A percentile compares a stretch with the other conserved stretches of the same genome.
Conservation (phyloP, 2,888 invertebrate genomes). For the Polymixis lichenea region DNA sequence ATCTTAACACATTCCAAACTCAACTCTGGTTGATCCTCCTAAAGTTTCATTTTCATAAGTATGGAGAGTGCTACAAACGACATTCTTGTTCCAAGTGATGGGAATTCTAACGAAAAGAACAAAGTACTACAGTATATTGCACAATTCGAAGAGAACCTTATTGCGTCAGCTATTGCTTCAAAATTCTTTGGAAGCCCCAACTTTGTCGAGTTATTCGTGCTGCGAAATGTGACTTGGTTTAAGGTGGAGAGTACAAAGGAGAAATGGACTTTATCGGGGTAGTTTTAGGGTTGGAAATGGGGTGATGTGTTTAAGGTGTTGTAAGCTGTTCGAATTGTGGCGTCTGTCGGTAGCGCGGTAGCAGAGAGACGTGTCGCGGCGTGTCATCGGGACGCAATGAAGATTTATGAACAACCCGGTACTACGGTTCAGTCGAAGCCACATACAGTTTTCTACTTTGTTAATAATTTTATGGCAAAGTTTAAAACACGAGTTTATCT, state of each 20-base stretch:
- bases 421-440: slow-evolving; percentile 81
- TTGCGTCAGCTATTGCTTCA: slow-evolving; percentile 71
- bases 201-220: slow-evolving; percentile 79
- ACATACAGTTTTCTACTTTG: slow-evolving; percentile 81
- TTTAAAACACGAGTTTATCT: slow-evolving; percentile 71
- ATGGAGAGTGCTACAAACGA: slow-evolving; percentile 64
- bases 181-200: slow-evolving; percentile 71
- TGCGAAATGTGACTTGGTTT: slow-evolving; percentile 81
- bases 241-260: slow-evolving; percentile 41
- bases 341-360: slow-evolving; percentile 83
- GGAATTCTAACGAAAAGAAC: slow-evolving; percentile 87
- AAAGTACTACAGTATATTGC: slow-evolving; percentile 79
- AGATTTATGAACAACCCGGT: slow-evolving; percentile 89
- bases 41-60: slow-evolving; percentile 64
- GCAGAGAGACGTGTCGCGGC: slow-evolving; percentile 89
- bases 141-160: slow-evolving; percentile 78
- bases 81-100: slow-evolving; percentile 75
- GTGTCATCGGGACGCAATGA: slow-evolving; percentile 90
- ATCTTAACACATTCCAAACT: slow-evolving; percentile 56
- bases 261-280: slow-evolving; percentile 55
- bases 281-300: slow-evolving; percentile 64
- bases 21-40: slow-evolving; percentile 51
- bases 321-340: slow-evolving; percentile 74
- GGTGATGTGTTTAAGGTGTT: slow-evolving; percentile 60
- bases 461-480: slow-evolving; percentile 77